Evolutionary conservation across 2,888 invertebrate species (phyloP).

Genomic region (Lysandra bellargus): DNA sequence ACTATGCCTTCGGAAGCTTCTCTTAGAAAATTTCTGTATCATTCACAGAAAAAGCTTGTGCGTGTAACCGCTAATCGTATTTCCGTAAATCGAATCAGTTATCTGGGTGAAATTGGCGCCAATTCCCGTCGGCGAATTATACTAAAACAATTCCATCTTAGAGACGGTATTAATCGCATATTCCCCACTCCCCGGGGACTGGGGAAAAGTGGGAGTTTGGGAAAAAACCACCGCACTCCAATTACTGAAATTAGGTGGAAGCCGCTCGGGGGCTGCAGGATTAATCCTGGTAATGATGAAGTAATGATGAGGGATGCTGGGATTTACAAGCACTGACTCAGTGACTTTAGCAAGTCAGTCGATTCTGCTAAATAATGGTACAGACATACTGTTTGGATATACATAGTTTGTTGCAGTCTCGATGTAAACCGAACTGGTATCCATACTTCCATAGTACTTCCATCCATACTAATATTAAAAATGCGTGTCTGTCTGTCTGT

Average conservation of each 20-base stretch:
- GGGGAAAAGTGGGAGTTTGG: constrained; percentile 6
- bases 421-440: too few relatives aligned
- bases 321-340: neutral
- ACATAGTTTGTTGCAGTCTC: too few relatives aligned
- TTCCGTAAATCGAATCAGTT: neutral
- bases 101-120: neutral
- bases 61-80: neutral
- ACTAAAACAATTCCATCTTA: neutral
- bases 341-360: neutral
- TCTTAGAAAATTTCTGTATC: too few relatives aligned
- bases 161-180: neutral
- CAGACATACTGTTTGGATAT: too few relatives aligned
- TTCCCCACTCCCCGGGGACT: neutral
- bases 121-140: neutral
- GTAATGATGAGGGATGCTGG: neutral
- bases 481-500: too few relatives aligned
- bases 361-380: too few relatives aligned
- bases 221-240: constrained; percentile 20
- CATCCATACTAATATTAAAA: too few relatives aligned
- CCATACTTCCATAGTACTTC: too few relatives aligned
- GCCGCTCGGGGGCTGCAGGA: neutral
- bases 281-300: neutral
- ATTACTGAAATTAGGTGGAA: constrained; percentile 4
- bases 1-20: too few relatives aligned
- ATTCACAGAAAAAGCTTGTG: too few relatives aligned